Evolutionary conservation across 2,888 invertebrate genomes (phyloP).

Genomic region (Calephelis perditalis): DNA sequence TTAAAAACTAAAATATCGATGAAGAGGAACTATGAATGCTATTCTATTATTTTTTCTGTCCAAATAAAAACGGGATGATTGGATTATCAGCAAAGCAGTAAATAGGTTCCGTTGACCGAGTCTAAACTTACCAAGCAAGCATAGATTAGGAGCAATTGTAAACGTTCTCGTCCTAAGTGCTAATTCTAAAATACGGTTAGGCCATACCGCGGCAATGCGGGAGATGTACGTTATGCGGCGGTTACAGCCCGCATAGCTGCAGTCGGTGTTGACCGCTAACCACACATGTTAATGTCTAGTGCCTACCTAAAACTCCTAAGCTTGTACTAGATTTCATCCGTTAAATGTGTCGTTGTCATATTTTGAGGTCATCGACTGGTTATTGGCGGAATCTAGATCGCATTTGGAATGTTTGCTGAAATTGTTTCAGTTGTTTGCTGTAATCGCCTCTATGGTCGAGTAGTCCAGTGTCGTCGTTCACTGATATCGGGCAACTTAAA

Average conservation of each 20-base stretch:
- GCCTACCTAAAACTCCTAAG: constrained; percentile 3
- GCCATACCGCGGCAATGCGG: constrained; percentile 8
- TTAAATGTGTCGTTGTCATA: not conserved
- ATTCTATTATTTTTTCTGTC: too few relatives aligned
- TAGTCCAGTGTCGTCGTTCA: too few relatives aligned
- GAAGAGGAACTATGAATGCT: too few relatives aligned
- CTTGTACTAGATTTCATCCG: not conserved
- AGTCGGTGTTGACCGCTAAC: constrained; percentile 16
- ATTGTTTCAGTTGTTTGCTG: too few relatives aligned
- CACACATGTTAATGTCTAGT: constrained; percentile 7
- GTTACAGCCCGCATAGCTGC: constrained; percentile 17
- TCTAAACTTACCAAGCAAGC: not conserved
- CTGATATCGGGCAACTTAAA: not conserved
- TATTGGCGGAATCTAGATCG: too few relatives aligned
- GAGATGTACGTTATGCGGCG: constrained; percentile 10
- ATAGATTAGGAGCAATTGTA: not conserved
- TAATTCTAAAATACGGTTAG: constrained; percentile 9
- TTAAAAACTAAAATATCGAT: too few relatives aligned
- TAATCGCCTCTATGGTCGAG: too few relatives aligned
- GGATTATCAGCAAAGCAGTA: too few relatives aligned
- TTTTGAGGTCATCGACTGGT: too few relatives aligned
- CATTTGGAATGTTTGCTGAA: too few relatives aligned
- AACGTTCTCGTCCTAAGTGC: not conserved
- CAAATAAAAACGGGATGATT: too few relatives aligned
- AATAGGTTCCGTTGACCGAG: too few relatives aligned